Percentiles rank a stretch among this genome's conserved stretches.
Conservation (phyloP, 92 coral and sea anemone species). For the Heteractis magnifica region DNA sequence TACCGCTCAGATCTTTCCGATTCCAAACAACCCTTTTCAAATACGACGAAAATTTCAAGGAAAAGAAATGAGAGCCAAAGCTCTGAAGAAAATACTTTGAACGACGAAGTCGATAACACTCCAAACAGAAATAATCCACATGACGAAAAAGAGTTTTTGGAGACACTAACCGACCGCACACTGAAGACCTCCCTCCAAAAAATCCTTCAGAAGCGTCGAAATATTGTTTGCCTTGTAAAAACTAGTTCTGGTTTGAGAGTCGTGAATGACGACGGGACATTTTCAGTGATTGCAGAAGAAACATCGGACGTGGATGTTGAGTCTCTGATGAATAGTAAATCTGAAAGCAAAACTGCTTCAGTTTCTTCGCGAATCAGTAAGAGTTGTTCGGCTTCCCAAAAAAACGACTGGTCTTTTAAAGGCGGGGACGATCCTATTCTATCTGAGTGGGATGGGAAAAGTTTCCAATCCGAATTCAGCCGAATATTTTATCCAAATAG, state of each 20-base stretch:
- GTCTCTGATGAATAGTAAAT: neutral
- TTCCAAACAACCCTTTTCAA: neutral
- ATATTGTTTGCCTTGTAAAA: conserved; percentile 42
- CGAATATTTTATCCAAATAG: neutral
- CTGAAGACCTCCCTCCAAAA: conserved; percentile 70
- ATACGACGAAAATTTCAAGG: neutral
- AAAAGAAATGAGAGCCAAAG: conserved; percentile 1
- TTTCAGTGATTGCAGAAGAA: conserved; percentile 33
- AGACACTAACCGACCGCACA: conserved; percentile 51
- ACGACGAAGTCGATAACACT: neutral
- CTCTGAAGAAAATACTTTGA: neutral
- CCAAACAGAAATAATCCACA: neutral
- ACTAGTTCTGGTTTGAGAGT: conserved; percentile 29
- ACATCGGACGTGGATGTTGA: neutral
- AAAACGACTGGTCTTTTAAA: neutral
- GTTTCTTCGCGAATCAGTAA: neutral
- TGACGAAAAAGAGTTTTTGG: conserved; percentile 58
- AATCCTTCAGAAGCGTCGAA: conserved; percentile 60
- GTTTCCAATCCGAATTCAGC: neutral
- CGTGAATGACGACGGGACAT: conserved; percentile 24
- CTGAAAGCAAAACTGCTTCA: neutral
- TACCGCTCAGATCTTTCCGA: neutral
- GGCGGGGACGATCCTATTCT: neutral
- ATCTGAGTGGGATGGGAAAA: neutral
- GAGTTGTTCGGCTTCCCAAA: neutral